These are phyloP conservation scores for Melieria omissa DNA, from an alignment of 2,888 invertebrate genomes.

Conservation along the genomic window DNA sequence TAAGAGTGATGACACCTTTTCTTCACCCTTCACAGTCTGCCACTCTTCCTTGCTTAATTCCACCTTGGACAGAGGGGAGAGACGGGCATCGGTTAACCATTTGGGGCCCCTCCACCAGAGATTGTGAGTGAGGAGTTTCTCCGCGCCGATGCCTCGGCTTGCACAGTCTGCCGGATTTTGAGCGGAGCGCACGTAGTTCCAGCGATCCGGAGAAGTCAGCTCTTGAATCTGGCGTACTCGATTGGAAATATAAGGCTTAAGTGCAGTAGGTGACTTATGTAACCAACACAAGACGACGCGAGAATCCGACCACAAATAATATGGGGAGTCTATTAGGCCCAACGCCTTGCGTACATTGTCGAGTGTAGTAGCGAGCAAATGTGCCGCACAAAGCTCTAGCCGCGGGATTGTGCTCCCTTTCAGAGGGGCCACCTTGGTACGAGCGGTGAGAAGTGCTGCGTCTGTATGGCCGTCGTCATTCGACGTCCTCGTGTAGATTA, in stretches of 20 bases:
- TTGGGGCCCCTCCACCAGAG: background rate
- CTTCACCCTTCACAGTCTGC: background rate
- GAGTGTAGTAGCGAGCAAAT: background rate
- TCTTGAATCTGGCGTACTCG: conserved; percentile 24
- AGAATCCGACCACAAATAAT: conserved; percentile 22
- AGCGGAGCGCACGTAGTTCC: conserved; percentile 42
- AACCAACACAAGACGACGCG: conserved; percentile 28
- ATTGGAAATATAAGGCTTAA: conserved; percentile 3
- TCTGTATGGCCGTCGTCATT: too few species aligned
- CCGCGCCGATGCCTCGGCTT: too few species aligned
- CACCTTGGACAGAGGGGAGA: background rate
- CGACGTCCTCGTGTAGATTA: background rate
- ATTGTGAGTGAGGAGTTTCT: too few species aligned
- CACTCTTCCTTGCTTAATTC: background rate
- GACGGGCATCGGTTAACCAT: background rate
- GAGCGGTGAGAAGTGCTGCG: background rate
- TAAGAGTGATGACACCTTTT: background rate
- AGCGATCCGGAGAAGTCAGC: conserved; percentile 25
- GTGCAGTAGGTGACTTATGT: conserved; percentile 5
- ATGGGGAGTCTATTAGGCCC: background rate
- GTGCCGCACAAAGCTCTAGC: conserved; percentile 19
- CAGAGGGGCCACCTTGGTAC: conserved; percentile 22
- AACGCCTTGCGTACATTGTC: background rate
- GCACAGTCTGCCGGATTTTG: too few species aligned
- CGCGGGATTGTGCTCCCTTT: conserved; percentile 24